Evolutionary conservation across 53 echinoderm and acorn worm genomes (phyloP), one percentile per base, ranked within the genome.

Genomic region (Henricia sp.): DNA sequence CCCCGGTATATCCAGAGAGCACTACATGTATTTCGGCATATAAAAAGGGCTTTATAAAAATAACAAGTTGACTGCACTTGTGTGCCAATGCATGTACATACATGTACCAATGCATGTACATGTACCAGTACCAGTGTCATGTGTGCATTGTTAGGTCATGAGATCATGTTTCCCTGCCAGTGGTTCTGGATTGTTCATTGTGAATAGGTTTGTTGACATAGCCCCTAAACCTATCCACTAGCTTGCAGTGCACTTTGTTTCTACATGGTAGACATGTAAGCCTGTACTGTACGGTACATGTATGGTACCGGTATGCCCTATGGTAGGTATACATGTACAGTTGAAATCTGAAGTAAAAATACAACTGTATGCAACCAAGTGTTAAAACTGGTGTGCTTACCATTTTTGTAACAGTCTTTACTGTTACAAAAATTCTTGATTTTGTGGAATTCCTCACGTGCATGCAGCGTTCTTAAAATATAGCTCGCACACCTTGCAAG

Each of bases 151-250:
- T 4, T 30, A 48, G 64, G 29, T 32, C n/a, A 67, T 19, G 1
- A 26, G 38, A 40, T 67, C 37, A 37, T 38, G 19, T 32, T 39
- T 40, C 20, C n/a, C 17, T 11, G 23, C 67, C 9, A 10, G 6
- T 9, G 12, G 19, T n/a, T 38, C 67, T 67, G 24, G 20, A 37
- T 28, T 37, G 64, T 64, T 37, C 40, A 67, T 40, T 67, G 67
- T 67, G 13, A 60, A 60, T 60, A 34, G 32, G 9, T 29, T 20
- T 60, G 62, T 60, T 60, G 62, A 60, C 29, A 25, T 60, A 60
- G 62, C 62, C 33, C 33, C 29, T 27, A 25, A 67, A 21, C 6
- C 38, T 40, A 67, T 67, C 38, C 28, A 6, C 12, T 37, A 20
- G 67, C 40, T 67, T 37, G 40, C 25, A 13, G 37, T 67, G 6